A percentile compares a stretch with the other conserved stretches of the same genome.
These are phyloP conservation scores for Scophthalmus maximus DNA, from an alignment of 2,113 vertebrate species.

Conservation along the genomic window DNA sequence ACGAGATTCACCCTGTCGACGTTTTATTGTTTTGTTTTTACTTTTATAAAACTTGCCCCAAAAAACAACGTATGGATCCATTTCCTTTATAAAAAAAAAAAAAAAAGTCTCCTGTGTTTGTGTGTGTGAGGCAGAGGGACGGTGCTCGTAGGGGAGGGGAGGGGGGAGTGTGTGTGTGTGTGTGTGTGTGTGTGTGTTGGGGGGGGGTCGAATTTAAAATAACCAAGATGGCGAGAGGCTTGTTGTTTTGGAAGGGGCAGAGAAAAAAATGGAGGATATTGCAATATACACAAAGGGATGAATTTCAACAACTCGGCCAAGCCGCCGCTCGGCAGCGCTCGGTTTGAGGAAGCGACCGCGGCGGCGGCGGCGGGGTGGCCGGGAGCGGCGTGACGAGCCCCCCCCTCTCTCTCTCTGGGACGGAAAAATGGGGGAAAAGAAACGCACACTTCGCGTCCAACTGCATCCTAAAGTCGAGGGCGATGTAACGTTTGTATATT, in stretches of 20 bases:
- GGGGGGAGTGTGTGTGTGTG: not conserved
- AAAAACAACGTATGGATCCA: slow-evolving; percentile 72
- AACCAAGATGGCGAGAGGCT: slow-evolving; percentile 99
- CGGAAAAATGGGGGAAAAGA: not conserved
- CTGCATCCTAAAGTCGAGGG: slow-evolving; percentile 58
- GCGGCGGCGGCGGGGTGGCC: slow-evolving; percentile 32
- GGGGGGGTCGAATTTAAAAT: slow-evolving; percentile 83
- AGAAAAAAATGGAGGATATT: slow-evolving; percentile 98
- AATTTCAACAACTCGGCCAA: slow-evolving; percentile 91
- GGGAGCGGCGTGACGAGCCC: too few relatives aligned
- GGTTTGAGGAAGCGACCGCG: slow-evolving; percentile 84
- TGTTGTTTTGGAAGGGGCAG: slow-evolving; percentile 97
- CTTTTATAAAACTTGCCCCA: slow-evolving; percentile 73
- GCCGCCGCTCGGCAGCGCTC: slow-evolving; percentile 83
- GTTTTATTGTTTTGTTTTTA: slow-evolving; percentile 66
- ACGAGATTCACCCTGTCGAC: too few relatives aligned
- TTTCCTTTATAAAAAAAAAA: too few relatives aligned
- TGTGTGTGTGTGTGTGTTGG: slow-evolving; percentile 23
- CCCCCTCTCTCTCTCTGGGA: too few relatives aligned
- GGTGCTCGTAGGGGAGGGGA: slow-evolving; percentile 1
- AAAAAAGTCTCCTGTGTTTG: slow-evolving; percentile 55
- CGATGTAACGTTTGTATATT: slow-evolving; percentile 64
- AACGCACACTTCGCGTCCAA: slow-evolving; percentile 29
- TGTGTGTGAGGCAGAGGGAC: slow-evolving; percentile 7
- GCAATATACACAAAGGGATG: slow-evolving; percentile 99